These are phyloP conservation scores for Leptinotarsa lineolata DNA, from an alignment of 1,140 invertebrate species.

Conservation along the genomic window DNA sequence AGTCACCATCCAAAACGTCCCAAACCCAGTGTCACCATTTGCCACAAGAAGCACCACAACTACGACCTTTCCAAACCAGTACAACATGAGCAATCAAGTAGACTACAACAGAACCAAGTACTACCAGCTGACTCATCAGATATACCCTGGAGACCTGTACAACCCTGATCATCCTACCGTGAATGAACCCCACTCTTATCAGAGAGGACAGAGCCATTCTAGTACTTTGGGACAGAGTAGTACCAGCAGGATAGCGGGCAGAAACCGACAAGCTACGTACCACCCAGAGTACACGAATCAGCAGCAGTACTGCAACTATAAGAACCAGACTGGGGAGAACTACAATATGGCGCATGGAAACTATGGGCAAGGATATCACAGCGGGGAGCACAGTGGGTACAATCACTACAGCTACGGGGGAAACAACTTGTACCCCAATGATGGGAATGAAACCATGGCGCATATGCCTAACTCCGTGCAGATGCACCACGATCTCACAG, in stretches of 20 bases:
- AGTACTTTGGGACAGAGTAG: constrained; percentile 38
- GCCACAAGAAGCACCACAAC: constrained; percentile 57
- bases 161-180: constrained; percentile 52
- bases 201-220: constrained; percentile 54
- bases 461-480: constrained; percentile 43
- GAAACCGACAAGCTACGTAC: constrained; percentile 47
- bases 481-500: constrained; percentile 41
- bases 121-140: constrained; percentile 53
- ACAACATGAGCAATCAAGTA: constrained; percentile 50
- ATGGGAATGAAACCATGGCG: constrained; percentile 43
- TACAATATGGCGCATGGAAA: constrained; percentile 51
- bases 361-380: constrained; percentile 49
- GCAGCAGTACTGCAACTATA: constrained; percentile 56
- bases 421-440: constrained; percentile 46
- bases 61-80: constrained; percentile 49
- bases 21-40: constrained; percentile 62
- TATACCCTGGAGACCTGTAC: constrained; percentile 61
- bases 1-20: constrained; percentile 62
- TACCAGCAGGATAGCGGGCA: constrained; percentile 31
- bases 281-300: constrained; percentile 55
- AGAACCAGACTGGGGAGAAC: constrained; percentile 57
- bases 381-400: constrained; percentile 43
- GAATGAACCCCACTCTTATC: constrained; percentile 56
- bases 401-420: constrained; percentile 49
- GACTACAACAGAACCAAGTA: constrained; percentile 57